phyloP scores from a whole-genome alignment of 2,888 invertebrate genomes.

The Dusona sp. region DNA sequence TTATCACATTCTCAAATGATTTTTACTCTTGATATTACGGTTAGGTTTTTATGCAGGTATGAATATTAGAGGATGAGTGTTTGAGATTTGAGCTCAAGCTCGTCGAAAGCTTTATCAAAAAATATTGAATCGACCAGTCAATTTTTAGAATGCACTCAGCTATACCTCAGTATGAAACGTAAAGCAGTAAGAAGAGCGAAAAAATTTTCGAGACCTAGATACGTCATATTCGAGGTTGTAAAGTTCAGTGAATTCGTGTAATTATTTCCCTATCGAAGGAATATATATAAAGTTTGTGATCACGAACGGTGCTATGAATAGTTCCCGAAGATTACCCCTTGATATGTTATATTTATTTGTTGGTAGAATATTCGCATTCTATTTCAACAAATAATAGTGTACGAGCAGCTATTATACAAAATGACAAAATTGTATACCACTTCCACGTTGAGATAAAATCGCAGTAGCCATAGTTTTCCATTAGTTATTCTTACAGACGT shows the following conservation, averaged over 20 bases:
- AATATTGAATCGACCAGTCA: slow-evolving; percentile 29
- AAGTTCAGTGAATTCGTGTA: neutral
- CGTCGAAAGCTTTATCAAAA: slow-evolving; percentile 24
- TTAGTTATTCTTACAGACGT: no score
- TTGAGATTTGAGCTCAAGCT: slow-evolving; percentile 3
- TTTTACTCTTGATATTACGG: slow-evolving; percentile 32
- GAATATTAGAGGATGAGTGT: slow-evolving; percentile 17
- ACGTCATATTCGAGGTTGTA: slow-evolving; percentile 12
- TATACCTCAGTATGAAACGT: neutral
- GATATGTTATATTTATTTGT: neutral
- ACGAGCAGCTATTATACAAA: neutral
- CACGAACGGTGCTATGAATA: slow-evolving; percentile 53
- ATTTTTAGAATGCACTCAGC: slow-evolving; percentile 8
- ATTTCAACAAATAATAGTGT: neutral
- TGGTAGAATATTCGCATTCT: neutral
- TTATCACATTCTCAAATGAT: slow-evolving; percentile 20
- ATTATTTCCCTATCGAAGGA: slow-evolving; percentile 25
- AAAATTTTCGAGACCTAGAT: slow-evolving; percentile 1
- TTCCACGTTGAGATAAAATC: neutral
- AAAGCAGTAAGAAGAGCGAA: neutral
- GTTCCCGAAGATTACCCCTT: neutral
- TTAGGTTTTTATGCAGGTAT: neutral
- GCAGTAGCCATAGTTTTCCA: no score
- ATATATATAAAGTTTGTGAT: slow-evolving; percentile 37
- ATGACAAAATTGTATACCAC: neutral